phyloP scores from a whole-genome alignment of 2,888 invertebrate genomes.

The Xanthia togata region DNA sequence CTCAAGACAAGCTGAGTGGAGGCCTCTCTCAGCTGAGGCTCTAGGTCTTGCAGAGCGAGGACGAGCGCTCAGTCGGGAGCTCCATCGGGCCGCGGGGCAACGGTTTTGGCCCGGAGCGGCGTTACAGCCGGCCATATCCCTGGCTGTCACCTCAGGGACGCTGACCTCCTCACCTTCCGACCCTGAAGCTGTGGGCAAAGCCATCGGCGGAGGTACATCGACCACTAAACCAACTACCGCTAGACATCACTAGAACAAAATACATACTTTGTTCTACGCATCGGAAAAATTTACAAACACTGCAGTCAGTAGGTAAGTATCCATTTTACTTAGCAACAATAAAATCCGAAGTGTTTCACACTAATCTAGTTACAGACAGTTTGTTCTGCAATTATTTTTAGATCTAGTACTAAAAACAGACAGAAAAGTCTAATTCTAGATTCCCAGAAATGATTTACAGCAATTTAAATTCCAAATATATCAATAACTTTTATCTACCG shows the following conservation, averaged over 20 bases:
- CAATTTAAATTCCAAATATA: slow-evolving; percentile 78
- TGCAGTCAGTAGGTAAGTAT: too few species aligned
- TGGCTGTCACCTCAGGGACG: neutral
- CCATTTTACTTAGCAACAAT: neutral
- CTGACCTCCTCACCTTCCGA: neutral
- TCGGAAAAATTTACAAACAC: too few species aligned
- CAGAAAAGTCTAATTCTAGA: slow-evolving; percentile 69
- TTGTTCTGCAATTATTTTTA: slow-evolving; percentile 59
- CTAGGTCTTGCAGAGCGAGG: neutral
- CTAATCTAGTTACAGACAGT: slow-evolving; percentile 26
- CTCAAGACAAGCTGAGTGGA: neutral
- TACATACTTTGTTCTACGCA: too few species aligned
- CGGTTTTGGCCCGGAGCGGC: neutral
- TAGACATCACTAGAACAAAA: too few species aligned
- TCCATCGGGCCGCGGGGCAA: neutral
- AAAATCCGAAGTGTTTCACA: slow-evolving; percentile 5
- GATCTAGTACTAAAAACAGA: slow-evolving; percentile 65
- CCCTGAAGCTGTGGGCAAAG: neutral
- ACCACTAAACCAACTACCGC: too few species aligned
- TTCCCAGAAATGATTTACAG: slow-evolving; percentile 73
- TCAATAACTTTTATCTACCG: slow-evolving; percentile 75
- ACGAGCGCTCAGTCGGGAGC: neutral
- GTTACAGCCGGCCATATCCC: neutral
- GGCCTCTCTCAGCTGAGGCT: neutral
- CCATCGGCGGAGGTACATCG: too few species aligned